These are phyloP conservation scores for Notocelia uddmanniana DNA, from an alignment of 2,888 invertebrate species.

Conservation along the genomic window DNA sequence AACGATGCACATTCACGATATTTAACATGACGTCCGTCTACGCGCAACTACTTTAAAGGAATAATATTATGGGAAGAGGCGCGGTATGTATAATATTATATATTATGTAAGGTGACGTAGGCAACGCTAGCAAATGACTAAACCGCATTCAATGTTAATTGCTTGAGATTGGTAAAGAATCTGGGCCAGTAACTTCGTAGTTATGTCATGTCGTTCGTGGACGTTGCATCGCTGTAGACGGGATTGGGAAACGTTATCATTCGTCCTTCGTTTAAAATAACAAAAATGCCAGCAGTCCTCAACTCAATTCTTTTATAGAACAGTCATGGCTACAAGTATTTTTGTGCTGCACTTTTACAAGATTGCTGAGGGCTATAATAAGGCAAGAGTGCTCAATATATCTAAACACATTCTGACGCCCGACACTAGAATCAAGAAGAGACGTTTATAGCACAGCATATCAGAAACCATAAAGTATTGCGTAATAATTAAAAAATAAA, in stretches of 20 bases:
- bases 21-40: not conserved
- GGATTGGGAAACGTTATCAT: slow-evolving; percentile 12
- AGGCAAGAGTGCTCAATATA: not conserved
- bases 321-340: not conserved
- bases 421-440: not conserved
- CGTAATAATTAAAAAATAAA: too few relatives aligned
- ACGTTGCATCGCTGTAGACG: slow-evolving; percentile 11
- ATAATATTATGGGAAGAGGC: not conserved
- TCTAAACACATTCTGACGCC: not conserved
- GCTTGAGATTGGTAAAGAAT: slow-evolving; percentile 38
- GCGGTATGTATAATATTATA: not conserved
- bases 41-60: not conserved
- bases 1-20: not conserved
- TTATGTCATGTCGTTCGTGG: slow-evolving; percentile 15
- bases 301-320: not conserved
- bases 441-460: not conserved
- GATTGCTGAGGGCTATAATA: not conserved
- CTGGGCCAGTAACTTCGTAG: slow-evolving; percentile 27
- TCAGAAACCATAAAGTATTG: too few relatives aligned
- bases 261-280: slow-evolving; percentile 7
- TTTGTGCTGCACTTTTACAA: not conserved
- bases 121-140: slow-evolving; percentile 31
- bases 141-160: slow-evolving; percentile 43
- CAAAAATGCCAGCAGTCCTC: not conserved
- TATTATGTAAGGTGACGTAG: slow-evolving; percentile 34